Evolutionary conservation across 2,888 invertebrate genomes (phyloP).

Genomic region (Pachymerium ferrugineum): DNA sequence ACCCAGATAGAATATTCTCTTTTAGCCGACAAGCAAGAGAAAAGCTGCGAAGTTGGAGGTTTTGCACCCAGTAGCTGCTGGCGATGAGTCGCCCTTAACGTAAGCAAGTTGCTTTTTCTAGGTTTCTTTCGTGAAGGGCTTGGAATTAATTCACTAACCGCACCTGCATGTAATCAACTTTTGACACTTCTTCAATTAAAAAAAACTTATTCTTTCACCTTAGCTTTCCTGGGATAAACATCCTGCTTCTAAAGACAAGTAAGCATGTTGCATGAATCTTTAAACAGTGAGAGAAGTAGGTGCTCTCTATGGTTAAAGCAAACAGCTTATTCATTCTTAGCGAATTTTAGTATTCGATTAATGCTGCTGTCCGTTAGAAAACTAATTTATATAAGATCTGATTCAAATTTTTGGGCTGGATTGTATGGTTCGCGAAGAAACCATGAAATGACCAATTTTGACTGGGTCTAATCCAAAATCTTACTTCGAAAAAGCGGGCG

Average conservation of each 20-base stretch:
- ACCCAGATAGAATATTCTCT: not conserved
- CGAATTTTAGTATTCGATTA: too few relatives aligned
- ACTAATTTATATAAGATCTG: too few relatives aligned
- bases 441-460: too few relatives aligned
- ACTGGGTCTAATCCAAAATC: too few relatives aligned
- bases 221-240: constrained; percentile 12
- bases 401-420: too few relatives aligned
- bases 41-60: not conserved
- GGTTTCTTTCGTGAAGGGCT: not conserved
- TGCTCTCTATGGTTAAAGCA: too few relatives aligned
- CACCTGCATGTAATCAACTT: not conserved
- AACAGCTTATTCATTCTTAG: too few relatives aligned
- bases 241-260: constrained; percentile 14
- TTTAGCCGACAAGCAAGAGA: not conserved
- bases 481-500: too few relatives aligned
- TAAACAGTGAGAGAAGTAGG: not conserved
- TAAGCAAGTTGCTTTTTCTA: not conserved
- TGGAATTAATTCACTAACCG: not conserved
- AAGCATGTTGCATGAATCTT: not conserved
- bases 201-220: not conserved
- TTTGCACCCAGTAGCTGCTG: not conserved
- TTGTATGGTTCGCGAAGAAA: too few relatives aligned
- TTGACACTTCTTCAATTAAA: not conserved
- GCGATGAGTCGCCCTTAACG: not conserved
- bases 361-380: too few relatives aligned